Base-by-base conservation (phyloP, 1,140 invertebrate species). In the Drosophila repletoides region DNA sequence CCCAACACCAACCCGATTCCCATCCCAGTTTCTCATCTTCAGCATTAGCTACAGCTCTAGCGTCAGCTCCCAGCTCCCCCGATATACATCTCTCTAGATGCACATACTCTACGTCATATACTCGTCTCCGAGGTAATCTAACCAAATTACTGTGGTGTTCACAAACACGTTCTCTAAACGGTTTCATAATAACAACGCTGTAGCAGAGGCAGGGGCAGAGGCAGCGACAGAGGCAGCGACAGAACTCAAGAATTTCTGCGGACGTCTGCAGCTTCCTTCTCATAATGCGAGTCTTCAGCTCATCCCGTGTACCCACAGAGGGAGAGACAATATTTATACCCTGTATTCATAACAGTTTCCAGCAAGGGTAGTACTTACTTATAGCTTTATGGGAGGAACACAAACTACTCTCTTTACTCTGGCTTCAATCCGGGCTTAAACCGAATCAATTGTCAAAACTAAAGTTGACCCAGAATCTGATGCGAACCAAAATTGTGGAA, bases 81-180 rank as follows among this genome's bases (percentile, higher is more conserved):
- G 5, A 1, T 17, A 12, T 22, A 14, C 14, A 0, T 7, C 15
- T n/a, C 29, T 14, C 19, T 17, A 14, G 28, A 58, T 41, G 12
- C 17, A 9, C 53, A 58, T 58, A n/a, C 40, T 22, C 40, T 10
- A 31, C 66, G 48, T 56, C 51, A 63, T 64, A 64, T 55, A 31
- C 40, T 67, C 33, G 65, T 41, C 36, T 40, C 66, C 76, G 72
- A 74, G 75, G 79, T 84, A 86, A 86, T 86, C 81, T 86, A 86
- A 86, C 80, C 75, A 86, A 86, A 86, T 86, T 86, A 86, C 80
- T 86, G 72, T 86, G 80, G 76, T 86, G 80, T 87, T 86, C 80
- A 86, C 80, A 86, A 86, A 86, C 80, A 86, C 80, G 80, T 86
- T 86, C 81, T 86, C 80, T 86, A 86, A 86, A 86, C 80, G 81